phyloP scores from a whole-genome alignment of 1,140 invertebrate species.

The Leptinotarsa texana region DNA sequence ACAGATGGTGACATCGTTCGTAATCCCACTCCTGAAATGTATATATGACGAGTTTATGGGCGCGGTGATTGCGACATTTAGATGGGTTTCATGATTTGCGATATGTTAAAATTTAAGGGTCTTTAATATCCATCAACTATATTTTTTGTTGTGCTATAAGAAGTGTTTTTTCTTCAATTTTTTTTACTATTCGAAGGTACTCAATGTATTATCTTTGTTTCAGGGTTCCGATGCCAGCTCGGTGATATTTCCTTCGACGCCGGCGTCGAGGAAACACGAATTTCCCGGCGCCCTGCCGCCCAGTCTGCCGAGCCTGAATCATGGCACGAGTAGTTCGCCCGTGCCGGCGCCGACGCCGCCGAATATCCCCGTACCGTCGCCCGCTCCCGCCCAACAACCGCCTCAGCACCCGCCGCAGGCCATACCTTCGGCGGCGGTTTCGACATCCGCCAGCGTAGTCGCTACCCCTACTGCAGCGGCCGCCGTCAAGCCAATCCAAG shows the following conservation, averaged over 20 bases:
- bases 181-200: too few relatives aligned
- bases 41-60: too few relatives aligned
- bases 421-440: slow-evolving; percentile 43
- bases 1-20: too few relatives aligned
- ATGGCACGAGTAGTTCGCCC: slow-evolving; percentile 50
- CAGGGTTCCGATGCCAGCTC: slow-evolving; percentile 71
- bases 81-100: too few relatives aligned
- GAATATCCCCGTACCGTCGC: slow-evolving; percentile 60
- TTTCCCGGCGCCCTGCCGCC: slow-evolving; percentile 58
- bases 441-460: slow-evolving; percentile 33
- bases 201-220: slow-evolving; percentile 36
- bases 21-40: too few relatives aligned
- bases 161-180: background rate
- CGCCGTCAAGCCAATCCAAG: slow-evolving; percentile 33
- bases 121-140: background rate
- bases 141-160: background rate
- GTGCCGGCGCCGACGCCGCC: slow-evolving; percentile 51
- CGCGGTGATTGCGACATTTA: too few relatives aligned
- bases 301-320: slow-evolving; percentile 50
- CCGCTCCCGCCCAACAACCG: slow-evolving; percentile 57
- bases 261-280: slow-evolving; percentile 62
- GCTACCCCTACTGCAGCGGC: slow-evolving; percentile 38
- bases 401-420: slow-evolving; percentile 52
- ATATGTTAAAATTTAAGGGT: too few relatives aligned
- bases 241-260: slow-evolving; percentile 73